Percentiles rank a stretch among this genome's conserved stretches.
Conservation (phyloP, 2,888 invertebrate species). For the Galeopsomyia nigrocyanea region DNA sequence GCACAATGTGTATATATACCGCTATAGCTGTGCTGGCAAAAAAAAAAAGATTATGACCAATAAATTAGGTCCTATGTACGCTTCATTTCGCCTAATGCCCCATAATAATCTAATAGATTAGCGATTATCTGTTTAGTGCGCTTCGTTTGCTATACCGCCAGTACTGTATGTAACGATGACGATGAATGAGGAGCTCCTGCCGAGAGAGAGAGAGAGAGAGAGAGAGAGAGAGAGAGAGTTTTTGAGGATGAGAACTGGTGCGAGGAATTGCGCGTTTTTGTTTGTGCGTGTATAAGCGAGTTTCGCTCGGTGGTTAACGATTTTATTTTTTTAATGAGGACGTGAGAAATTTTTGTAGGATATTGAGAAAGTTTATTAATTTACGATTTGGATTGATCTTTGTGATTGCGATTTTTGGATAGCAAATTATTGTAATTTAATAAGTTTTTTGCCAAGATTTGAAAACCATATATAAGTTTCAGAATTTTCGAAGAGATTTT, state of each 20-base stretch:
- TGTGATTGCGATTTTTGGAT: too few species aligned
- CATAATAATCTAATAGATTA: constrained; percentile 69
- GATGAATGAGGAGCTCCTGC: neutral
- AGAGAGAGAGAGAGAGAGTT: constrained; percentile 10
- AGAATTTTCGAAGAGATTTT: too few species aligned
- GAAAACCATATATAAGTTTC: too few species aligned
- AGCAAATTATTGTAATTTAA: too few species aligned
- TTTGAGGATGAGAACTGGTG: neutral
- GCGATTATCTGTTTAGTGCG: constrained; percentile 68
- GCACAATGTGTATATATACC: too few species aligned
- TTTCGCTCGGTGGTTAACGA: too few species aligned
- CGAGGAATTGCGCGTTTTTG: neutral
- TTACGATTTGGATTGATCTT: too few species aligned
- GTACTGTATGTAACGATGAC: neutral
- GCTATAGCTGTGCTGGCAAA: constrained; percentile 47
- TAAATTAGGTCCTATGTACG: constrained; percentile 63
- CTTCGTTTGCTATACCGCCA: constrained; percentile 54
- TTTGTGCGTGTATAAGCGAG: too few species aligned
- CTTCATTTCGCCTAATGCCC: constrained; percentile 68
- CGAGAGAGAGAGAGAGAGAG: constrained; percentile 14
- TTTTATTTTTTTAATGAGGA: too few species aligned
- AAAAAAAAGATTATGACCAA: constrained; percentile 64
- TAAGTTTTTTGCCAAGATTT: too few species aligned
- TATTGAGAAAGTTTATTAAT: too few species aligned
- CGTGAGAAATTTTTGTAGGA: too few species aligned